Base-by-base conservation (phyloP, 2,888 invertebrate genomes). In the Tolmerus cingulatus region DNA sequence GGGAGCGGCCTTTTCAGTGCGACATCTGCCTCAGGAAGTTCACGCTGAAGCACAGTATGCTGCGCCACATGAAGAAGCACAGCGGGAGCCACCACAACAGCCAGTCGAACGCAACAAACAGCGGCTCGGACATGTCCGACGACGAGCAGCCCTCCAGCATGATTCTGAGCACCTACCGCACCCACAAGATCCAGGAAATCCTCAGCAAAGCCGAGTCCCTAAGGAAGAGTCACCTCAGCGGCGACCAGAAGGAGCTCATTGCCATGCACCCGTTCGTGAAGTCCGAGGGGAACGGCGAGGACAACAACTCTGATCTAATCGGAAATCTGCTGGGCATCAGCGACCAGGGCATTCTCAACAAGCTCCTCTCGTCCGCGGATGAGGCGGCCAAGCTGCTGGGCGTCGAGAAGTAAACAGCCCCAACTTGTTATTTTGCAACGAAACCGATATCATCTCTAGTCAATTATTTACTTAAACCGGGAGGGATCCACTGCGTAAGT, bases 21-120 rank as follows among this genome's bases (percentile, higher is more conserved):
- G 97, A 97, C 92, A 95, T 97, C 74, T 98, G 98, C 92, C 93
- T 96, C 55, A 94, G 98, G 7, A 95, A 97, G 89, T 98, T 98
- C 93, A 98, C 98, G 0, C 93, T 98, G 78, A 98, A 98, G 91
- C 98, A 98, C 93, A 97, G 97, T 93, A 98, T 98, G 98, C 94
- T 98, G 89, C 95, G 98, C 0, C 98, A 98, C 91, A 94, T 97
- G 90, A 97, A 98, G 93, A 98, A 98, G 92, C 98, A 98, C 91
- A 95, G 94, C 89, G 94, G 94, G 87, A 94, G 95, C 7, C 94
- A 94, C 79, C 94, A 95, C 87, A 91, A 90, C 40, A 91, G 91
- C 66, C 89, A 89, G 23, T 86, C 88, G 1, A 90, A 89, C 46
- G 87, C 89, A 0, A 87, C 88, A n/a, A 91, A 91, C 88, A 91